phyloP scores from a whole-genome alignment of 2,113 vertebrate genomes.

The Regulus satrapa region DNA sequence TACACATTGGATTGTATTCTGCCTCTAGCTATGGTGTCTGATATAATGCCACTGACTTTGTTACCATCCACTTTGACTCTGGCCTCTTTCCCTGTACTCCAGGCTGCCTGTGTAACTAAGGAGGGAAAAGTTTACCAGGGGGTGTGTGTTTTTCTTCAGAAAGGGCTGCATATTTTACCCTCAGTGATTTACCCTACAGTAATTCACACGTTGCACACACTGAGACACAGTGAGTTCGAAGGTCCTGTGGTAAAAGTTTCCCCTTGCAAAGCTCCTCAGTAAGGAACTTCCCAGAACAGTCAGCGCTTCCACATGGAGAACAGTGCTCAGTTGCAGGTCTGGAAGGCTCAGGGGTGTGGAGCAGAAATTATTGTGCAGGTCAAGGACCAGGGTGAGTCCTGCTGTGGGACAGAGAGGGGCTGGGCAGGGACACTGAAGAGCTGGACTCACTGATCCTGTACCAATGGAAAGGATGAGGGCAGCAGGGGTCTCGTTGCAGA shows the following conservation, averaged over 20 bases:
- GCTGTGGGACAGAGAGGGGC: neutral
- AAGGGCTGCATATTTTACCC: conserved; percentile 68
- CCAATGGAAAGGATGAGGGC: neutral
- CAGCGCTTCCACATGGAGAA: rapidly evolving
- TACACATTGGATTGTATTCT: neutral
- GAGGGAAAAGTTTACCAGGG: neutral
- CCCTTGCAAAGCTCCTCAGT: neutral
- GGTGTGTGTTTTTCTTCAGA: neutral
- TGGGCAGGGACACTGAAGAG: neutral
- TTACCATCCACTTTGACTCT: conserved; percentile 5
- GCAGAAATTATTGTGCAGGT: neutral
- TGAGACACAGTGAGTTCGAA: neutral
- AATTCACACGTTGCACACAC: neutral
- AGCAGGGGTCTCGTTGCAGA: neutral
- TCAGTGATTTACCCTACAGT: neutral
- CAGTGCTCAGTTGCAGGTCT: neutral
- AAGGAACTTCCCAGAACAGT: neutral
- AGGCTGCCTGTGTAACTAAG: neutral
- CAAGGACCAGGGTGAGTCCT: neutral
- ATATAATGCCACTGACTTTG: conserved; percentile 41
- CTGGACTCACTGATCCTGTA: rapidly evolving
- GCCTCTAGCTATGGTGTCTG: neutral
- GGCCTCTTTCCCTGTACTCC: neutral
- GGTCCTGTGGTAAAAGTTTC: neutral
- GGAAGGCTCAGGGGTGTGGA: neutral